Conservation (phyloP, 2,888 invertebrate genomes). For the Drosophila borealis region DNA sequence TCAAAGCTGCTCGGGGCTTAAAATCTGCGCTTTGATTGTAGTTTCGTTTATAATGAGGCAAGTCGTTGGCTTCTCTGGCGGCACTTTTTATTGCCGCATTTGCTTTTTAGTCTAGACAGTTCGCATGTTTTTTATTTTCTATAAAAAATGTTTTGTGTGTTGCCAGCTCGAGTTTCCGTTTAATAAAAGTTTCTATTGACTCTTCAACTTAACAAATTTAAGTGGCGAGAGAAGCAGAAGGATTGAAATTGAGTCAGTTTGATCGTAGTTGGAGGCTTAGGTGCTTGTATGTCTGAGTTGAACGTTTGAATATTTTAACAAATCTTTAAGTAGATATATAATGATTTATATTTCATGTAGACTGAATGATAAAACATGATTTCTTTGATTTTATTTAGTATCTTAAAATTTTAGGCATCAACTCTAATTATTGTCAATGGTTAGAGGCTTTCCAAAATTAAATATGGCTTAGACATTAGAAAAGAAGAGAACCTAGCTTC, state of each 20-base stretch:
- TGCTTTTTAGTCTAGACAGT: conserved; percentile 64
- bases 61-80: conserved; percentile 24
- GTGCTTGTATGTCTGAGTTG: too few species aligned
- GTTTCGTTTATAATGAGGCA: conserved; percentile 32
- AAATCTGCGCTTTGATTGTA: conserved; percentile 59
- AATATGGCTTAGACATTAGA: too few species aligned
- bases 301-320: too few species aligned
- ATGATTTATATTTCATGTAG: too few species aligned
- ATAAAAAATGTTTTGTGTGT: not conserved
- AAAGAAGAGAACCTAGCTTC: too few species aligned
- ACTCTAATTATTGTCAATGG: too few species aligned
- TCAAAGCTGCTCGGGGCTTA: conserved; percentile 60
- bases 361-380: too few species aligned
- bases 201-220: not conserved
- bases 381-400: too few species aligned
- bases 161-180: conserved; percentile 34
- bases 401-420: too few species aligned
- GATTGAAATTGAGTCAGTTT: conserved; percentile 10
- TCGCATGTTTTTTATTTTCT: conserved; percentile 12
- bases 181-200: conserved; percentile 27
- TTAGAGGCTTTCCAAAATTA: too few species aligned
- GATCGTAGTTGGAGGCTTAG: not conserved
- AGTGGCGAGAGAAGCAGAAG: not conserved
- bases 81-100: conserved; percentile 37
- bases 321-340: too few species aligned